phyloP scores from a whole-genome alignment of 2,888 invertebrate species.

The Chrysotoxum bicinctum region DNA sequence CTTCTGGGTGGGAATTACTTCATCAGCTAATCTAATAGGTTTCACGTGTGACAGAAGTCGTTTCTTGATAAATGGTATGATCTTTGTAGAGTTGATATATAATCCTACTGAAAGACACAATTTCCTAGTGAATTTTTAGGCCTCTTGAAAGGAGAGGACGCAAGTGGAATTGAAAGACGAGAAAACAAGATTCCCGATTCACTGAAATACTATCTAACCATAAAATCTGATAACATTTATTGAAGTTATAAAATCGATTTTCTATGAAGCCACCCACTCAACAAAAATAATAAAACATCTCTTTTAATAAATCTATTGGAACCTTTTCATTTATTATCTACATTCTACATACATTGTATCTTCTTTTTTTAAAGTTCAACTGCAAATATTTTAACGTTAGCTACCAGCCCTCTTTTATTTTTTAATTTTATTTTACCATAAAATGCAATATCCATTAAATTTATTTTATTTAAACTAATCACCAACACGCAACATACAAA shows the following conservation, averaged over 20 bases:
- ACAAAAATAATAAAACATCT: background rate
- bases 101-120: too few species aligned
- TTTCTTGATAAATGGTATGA: too few species aligned
- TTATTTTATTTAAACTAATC: constrained; percentile 35
- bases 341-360: background rate
- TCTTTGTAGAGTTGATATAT: too few species aligned
- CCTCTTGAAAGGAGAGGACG: too few species aligned
- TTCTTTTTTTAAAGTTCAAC: constrained; percentile 34
- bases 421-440: constrained; percentile 3
- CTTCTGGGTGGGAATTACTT: too few species aligned
- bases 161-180: too few species aligned
- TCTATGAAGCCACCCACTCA: background rate
- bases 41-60: too few species aligned
- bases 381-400: background rate
- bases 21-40: too few species aligned
- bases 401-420: constrained; percentile 6
- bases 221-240: background rate
- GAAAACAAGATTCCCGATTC: too few species aligned
- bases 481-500: constrained; percentile 1
- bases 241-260: background rate
- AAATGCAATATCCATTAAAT: constrained; percentile 49
- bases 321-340: background rate
- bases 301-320: background rate
- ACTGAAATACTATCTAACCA: background rate
- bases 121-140: too few species aligned